Conservation (phyloP, 2,888 invertebrate genomes). For the Oxystoma pomonae region DNA sequence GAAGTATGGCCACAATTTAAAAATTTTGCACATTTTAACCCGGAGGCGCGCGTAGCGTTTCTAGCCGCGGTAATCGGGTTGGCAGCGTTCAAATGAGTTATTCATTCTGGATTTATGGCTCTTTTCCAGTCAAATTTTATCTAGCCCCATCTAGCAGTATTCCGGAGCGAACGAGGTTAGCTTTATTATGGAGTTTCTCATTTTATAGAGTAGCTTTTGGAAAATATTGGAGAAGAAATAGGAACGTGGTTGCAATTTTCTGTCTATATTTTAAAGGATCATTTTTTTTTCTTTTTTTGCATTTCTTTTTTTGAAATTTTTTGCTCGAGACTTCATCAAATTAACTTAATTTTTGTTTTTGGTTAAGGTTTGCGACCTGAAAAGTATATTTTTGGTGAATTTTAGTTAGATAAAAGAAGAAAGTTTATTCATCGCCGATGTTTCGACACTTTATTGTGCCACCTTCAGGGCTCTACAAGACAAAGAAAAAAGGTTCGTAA, state of each 20-base stretch:
- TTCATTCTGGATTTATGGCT: conserved; percentile 44
- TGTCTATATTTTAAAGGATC: too few relatives aligned
- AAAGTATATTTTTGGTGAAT: too few relatives aligned
- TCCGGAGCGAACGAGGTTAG: neutral
- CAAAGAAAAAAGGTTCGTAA: too few relatives aligned
- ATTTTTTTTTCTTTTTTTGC: too few relatives aligned
- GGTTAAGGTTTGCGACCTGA: too few relatives aligned
- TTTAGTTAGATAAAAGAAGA: too few relatives aligned
- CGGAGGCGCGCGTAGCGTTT: conserved; percentile 36
- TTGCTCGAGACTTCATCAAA: too few relatives aligned
- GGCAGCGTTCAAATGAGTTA: conserved; percentile 40
- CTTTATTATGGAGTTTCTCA: neutral
- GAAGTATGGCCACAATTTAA: conserved; percentile 44
- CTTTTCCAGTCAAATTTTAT: conserved; percentile 40
- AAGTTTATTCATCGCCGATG: too few relatives aligned
- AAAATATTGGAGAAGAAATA: neutral
- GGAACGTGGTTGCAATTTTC: conserved; percentile 10
- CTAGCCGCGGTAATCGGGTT: conserved; percentile 39
- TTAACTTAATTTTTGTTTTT: too few relatives aligned
- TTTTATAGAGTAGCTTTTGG: conserved; percentile 1
- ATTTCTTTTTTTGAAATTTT: too few relatives aligned
- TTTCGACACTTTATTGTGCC: too few relatives aligned
- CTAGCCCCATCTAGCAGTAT: conserved; percentile 6
- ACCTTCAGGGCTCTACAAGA: too few relatives aligned
- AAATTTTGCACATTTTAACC: conserved; percentile 42